Percentiles rank a stretch among this genome's conserved stretches.
Conservation (phyloP, 1,140 invertebrate species). For the Macrostomum lignano region DNA sequence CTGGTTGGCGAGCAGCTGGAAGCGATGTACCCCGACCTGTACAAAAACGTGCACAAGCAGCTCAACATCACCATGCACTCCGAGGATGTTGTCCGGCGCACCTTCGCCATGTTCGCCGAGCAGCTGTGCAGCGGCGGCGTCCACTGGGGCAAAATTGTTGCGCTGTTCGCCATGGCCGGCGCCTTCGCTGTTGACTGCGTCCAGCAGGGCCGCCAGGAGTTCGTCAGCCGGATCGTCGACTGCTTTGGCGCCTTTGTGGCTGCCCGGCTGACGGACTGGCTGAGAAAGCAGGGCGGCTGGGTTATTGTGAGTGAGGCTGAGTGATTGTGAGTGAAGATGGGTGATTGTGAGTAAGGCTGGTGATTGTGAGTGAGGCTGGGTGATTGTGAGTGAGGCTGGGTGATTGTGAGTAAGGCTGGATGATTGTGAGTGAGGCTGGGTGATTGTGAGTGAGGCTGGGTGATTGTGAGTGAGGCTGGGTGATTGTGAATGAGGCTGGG, state of each 20-base stretch:
- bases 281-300: constrained; percentile 6
- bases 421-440: too few relatives aligned
- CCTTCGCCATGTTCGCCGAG: constrained; percentile 1
- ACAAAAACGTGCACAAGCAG: constrained; percentile 3
- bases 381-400: too few relatives aligned
- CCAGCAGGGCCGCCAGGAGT: constrained; percentile 9
- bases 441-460: too few relatives aligned
- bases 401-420: too few relatives aligned
- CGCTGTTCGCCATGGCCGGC: constrained; percentile 9
- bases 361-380: too few relatives aligned
- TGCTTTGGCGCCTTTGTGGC: constrained; percentile 7
- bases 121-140: constrained; percentile 4
- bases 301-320: background rate
- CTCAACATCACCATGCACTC: constrained; percentile 2
- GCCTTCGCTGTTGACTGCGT: constrained; percentile 10
- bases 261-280: constrained; percentile 5
- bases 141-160: constrained; percentile 10
- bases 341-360: too few relatives aligned
- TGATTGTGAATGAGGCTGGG: too few relatives aligned
- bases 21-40: constrained; percentile 6
- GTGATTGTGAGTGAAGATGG: too few relatives aligned
- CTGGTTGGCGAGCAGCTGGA: constrained; percentile 5
- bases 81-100: constrained; percentile 1
- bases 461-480: too few relatives aligned
- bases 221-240: constrained; percentile 9